These are phyloP conservation scores for Nesometra sesokonis DNA, from an alignment of 35 echinoderm and acorn worm genomes.

Conservation along the genomic window DNA sequence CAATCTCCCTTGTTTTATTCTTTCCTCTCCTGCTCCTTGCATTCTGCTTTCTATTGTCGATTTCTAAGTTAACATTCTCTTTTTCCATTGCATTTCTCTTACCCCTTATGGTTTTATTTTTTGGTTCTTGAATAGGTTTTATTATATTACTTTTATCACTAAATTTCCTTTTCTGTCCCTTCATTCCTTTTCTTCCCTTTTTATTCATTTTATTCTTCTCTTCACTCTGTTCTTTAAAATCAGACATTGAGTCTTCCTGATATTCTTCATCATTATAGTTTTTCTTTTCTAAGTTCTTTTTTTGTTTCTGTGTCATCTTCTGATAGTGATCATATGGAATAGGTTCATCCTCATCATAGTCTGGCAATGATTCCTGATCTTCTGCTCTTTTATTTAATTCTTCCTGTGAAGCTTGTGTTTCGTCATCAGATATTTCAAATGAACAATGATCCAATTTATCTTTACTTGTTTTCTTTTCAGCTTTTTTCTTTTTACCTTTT, in stretches of 20 bases:
- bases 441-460: background rate
- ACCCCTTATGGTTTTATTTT: background rate
- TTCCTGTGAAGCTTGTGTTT: background rate
- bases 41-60: background rate
- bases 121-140: background rate
- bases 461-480: background rate
- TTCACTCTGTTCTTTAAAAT: background rate
- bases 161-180: background rate
- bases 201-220: background rate
- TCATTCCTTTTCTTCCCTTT: too few relatives aligned
- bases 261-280: background rate
- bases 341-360: background rate
- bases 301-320: background rate
- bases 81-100: background rate
- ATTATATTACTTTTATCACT: background rate
- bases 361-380: background rate
- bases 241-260: background rate
- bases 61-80: background rate
- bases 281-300: background rate
- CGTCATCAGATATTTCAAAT: background rate
- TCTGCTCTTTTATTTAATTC: background rate
- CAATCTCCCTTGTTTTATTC: background rate
- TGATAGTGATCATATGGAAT: background rate
- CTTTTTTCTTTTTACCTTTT: background rate
- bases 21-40: background rate